phyloP scores from a whole-genome alignment of 1,140 invertebrate genomes.

The Calliphora vicina region DNA sequence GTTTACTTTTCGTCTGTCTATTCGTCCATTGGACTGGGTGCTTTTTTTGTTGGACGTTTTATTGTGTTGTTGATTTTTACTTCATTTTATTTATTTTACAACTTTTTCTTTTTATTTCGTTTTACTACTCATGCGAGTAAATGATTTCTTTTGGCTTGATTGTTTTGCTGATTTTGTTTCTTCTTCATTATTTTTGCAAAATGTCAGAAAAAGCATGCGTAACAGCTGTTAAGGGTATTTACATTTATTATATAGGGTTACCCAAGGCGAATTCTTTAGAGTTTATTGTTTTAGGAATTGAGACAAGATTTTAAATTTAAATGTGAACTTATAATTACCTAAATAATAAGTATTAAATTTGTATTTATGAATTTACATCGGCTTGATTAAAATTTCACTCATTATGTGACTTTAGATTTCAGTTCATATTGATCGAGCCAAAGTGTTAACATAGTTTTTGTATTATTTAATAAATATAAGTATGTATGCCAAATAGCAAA shows the following conservation, averaged over 20 bases:
- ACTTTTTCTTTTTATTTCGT: background rate
- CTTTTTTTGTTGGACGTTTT: background rate
- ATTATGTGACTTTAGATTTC: too few species aligned
- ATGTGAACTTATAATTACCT: too few species aligned
- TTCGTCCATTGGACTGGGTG: background rate
- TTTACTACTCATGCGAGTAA: background rate
- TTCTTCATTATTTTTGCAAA: background rate
- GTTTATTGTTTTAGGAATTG: too few species aligned
- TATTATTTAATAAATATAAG: too few species aligned
- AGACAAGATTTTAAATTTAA: too few species aligned
- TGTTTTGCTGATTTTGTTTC: background rate
- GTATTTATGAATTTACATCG: too few species aligned
- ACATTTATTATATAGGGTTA: background rate
- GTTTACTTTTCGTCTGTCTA: background rate
- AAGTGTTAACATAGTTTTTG: too few species aligned
- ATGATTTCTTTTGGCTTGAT: background rate
- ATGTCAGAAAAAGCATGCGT: background rate
- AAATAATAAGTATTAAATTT: too few species aligned
- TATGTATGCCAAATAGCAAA: too few species aligned
- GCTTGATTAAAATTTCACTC: too few species aligned
- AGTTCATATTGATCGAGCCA: too few species aligned
- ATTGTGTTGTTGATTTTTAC: background rate
- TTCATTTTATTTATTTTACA: background rate
- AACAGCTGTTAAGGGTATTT: constrained; percentile 8
- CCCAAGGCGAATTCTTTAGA: too few species aligned